Conservation (phyloP, 1,140 invertebrate genomes). For the Cotesia glomerata region DNA sequence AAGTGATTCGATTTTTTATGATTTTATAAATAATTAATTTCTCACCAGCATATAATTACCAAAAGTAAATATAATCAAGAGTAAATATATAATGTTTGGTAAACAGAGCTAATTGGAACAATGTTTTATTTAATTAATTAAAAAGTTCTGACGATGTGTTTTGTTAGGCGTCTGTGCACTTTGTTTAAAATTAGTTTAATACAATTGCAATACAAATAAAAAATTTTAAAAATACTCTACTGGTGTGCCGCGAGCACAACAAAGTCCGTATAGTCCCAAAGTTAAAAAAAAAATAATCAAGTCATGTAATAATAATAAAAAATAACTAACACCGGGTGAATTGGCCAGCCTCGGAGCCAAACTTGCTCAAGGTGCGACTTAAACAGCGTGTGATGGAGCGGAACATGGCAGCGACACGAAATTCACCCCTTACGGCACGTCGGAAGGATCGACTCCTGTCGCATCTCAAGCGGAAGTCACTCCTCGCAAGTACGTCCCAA, state of each 20-base stretch:
- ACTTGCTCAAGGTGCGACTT: constrained; percentile 93
- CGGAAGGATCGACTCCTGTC: constrained; percentile 79
- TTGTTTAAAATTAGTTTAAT: constrained; percentile 13
- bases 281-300: background rate
- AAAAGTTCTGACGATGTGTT: constrained; percentile 23
- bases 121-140: background rate
- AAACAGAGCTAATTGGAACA: too few relatives aligned
- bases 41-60: too few relatives aligned
- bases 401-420: constrained; percentile 68
- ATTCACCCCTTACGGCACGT: constrained; percentile 82
- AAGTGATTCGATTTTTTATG: too few relatives aligned
- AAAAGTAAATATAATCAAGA: too few relatives aligned
- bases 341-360: constrained; percentile 92
- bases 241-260: constrained; percentile 24
- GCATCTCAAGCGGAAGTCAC: constrained; percentile 78
- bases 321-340: constrained; percentile 57
- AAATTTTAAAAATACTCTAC: background rate
- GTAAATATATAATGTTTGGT: too few relatives aligned
- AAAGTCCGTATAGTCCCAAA: constrained; percentile 25
- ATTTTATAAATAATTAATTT: too few relatives aligned
- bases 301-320: too few relatives aligned
- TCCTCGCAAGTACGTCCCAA: constrained; percentile 76
- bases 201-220: background rate
- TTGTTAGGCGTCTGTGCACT: constrained; percentile 15
- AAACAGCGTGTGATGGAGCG: constrained; percentile 95